phyloP scores from a whole-genome alignment of 2,113 vertebrate species.

The Sorex araneus region DNA sequence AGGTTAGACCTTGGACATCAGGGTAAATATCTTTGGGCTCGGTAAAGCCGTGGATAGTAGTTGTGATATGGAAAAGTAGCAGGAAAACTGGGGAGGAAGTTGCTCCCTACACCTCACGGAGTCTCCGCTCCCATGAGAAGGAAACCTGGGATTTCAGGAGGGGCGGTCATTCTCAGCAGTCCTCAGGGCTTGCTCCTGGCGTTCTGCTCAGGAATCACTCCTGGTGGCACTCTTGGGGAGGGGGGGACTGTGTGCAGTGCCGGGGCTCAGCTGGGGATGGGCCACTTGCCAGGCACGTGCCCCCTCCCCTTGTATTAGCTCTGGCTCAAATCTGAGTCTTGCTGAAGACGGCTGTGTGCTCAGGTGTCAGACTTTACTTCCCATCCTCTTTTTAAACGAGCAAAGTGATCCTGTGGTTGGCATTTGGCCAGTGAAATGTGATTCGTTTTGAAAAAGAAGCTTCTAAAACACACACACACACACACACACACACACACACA shows the following conservation, averaged over 20 bases:
- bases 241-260: no score
- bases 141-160: neutral
- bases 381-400: neutral
- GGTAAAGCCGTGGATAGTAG: neutral
- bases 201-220: no score
- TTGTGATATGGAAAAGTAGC: neutral
- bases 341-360: neutral
- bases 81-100: neutral
- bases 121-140: neutral
- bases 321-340: neutral
- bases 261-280: no score
- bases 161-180: no score
- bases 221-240: no score
- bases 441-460: neutral
- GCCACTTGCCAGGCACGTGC: no score
- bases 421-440: neutral
- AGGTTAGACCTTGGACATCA: slow-evolving; percentile 13
- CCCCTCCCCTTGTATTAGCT: no score
- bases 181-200: no score
- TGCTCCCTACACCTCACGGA: neutral
- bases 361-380: neutral
- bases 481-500: no score
- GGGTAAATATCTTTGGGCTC: neutral
- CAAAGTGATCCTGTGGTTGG: no score
- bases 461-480: no score